Evolutionary conservation across 1,140 invertebrate genomes (phyloP).

Genomic region (Drosophila kepulauana): DNA sequence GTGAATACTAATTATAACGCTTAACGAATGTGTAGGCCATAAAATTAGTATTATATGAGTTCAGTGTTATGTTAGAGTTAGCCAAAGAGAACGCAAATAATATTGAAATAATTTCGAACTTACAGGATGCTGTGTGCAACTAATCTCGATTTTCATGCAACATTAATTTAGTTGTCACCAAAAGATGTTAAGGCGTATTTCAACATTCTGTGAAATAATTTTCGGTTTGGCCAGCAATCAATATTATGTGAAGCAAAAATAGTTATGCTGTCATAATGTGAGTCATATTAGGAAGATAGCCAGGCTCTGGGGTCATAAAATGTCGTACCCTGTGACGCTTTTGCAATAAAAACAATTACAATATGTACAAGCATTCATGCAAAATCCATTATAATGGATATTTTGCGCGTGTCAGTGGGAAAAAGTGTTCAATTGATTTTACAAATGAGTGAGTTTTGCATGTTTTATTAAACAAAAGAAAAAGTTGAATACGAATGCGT

Average conservation of each 20-base stretch:
- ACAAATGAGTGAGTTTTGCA: conserved; percentile 11
- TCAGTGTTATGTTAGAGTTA: not conserved
- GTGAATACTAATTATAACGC: not conserved
- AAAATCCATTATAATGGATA: conserved; percentile 10
- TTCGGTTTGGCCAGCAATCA: conserved; percentile 21
- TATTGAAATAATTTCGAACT: not conserved
- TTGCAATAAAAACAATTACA: conserved; percentile 44
- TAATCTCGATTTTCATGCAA: not conserved
- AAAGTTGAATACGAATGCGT: not conserved
- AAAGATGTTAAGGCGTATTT: not conserved
- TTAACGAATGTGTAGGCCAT: too few species aligned
- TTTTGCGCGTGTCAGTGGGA: not conserved
- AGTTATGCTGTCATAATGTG: conserved; percentile 57
- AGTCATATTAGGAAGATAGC: conserved; percentile 32
- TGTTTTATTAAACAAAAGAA: not conserved
- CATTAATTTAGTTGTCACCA: not conserved
- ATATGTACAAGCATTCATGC: conserved; percentile 2
- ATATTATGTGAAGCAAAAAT: conserved; percentile 37
- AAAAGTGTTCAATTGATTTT: conserved; percentile 19
- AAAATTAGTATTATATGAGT: not conserved
- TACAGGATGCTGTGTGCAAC: not conserved
- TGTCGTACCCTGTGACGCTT: conserved; percentile 36
- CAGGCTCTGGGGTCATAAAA: conserved; percentile 16
- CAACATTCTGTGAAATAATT: conserved; percentile 12
- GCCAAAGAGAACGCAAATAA: too few species aligned